Conservation (phyloP, 1,140 invertebrate species). For the Dendroctonus valens region DNA sequence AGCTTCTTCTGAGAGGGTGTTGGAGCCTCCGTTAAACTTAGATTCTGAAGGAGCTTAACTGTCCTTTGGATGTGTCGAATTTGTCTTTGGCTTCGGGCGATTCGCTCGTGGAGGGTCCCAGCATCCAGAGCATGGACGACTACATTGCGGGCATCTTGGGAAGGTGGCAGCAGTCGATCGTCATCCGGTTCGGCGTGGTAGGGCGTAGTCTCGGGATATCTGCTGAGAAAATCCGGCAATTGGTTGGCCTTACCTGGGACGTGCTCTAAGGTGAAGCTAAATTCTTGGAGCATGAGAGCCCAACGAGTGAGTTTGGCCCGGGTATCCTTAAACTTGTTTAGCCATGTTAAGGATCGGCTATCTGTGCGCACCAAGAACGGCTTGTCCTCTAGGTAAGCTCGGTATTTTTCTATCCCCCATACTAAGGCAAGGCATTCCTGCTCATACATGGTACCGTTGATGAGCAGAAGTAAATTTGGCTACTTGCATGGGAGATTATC, state of each 20-base stretch:
- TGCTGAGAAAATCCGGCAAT: constrained; percentile 35
- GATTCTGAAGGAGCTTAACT: background rate
- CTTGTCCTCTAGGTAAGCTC: too few species aligned
- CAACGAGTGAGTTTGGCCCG: constrained; percentile 42
- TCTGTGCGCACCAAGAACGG: too few species aligned
- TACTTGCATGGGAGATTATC: constrained; percentile 7
- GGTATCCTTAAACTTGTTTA: constrained; percentile 27
- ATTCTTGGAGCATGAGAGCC: constrained; percentile 41
- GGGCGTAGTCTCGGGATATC: background rate
- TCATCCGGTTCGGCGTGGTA: background rate
- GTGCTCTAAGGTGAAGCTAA: constrained; percentile 38
- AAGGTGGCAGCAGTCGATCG: background rate
- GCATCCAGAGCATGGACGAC: background rate
- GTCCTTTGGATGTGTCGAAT: background rate
- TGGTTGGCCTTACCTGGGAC: constrained; percentile 37
- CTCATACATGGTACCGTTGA: too few species aligned
- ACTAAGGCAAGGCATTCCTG: too few species aligned
- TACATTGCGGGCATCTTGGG: background rate
- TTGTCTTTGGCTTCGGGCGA: background rate
- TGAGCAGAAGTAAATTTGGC: too few species aligned
- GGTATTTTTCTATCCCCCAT: too few species aligned
- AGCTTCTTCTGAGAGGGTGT: background rate
- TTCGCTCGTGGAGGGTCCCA: background rate
- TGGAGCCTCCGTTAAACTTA: background rate
- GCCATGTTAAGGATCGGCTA: too few species aligned